Base-by-base conservation (phyloP, 2,113 vertebrate species). In the Glareola pratincola region DNA sequence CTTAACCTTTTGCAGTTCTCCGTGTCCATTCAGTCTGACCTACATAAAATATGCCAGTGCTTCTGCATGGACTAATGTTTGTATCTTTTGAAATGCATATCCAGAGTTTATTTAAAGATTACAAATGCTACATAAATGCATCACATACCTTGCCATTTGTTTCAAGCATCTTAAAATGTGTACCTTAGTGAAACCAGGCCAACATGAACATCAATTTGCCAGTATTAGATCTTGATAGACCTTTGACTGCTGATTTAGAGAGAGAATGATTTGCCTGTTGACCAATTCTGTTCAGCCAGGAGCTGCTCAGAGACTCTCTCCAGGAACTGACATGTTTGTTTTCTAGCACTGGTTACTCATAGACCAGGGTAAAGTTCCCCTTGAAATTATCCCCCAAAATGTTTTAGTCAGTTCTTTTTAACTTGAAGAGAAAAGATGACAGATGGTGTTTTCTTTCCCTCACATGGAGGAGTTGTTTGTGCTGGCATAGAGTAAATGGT, bases 371-470 rank as follows among this genome's bases (percentile, higher is more conserved):
- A 54, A 85, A 83, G 26, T 50, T 79, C 32, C 11, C 39, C 32
- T 54, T 92, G 64, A 86, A 95, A 67, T 85, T 87, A 16, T 82
- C 20, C 14, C 36, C 53, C 6, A 43, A 60, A 76, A 85, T 50
- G 11, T 69, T 94, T 90, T 48, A 80, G 20, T 62, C 39, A 57
- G 39, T 77, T 92, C 57, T 92, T 79, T 83, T 8, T 53, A 77
- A 83, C 57, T 85, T 93, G 23, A 85, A 56, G 36, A 91, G 39
- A 91, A 92, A 77, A 71, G 21, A 66, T 69, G 62, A 91, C 92
- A 96, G 90, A 96, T 95, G 90, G 84, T 96, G 77, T 93, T 93
- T 94, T 92, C 87, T 90, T 91, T 79, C 57, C 63, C 32, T 82
- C 64, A 85, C 62, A 48, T 62, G 87, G 62, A 91, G 77, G 89